phyloP scores from a whole-genome alignment of 2,113 vertebrate species.

The Protobothrops flavoviridis region DNA sequence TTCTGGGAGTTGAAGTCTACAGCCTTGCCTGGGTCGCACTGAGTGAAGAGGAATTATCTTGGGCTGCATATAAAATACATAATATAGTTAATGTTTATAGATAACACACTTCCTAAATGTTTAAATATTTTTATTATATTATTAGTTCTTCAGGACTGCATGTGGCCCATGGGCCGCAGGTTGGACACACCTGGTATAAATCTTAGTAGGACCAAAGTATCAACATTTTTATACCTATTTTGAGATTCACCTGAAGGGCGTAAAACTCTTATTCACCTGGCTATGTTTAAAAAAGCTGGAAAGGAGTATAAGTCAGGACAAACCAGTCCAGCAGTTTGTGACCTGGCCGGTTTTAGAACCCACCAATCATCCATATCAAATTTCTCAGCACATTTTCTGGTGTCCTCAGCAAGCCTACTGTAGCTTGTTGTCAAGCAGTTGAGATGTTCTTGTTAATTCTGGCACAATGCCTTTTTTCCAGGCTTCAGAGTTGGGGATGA shows the following conservation, averaged over 20 bases:
- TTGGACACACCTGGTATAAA: background rate
- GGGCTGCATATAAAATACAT: too few species aligned
- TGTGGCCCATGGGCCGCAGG: too few species aligned
- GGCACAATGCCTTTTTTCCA: constrained; percentile 30
- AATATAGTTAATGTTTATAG: too few species aligned
- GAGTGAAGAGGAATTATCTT: too few species aligned
- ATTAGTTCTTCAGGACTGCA: too few species aligned
- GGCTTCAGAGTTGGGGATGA: constrained; percentile 89
- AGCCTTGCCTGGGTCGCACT: too few species aligned
- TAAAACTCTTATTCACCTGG: background rate
- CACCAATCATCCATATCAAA: background rate
- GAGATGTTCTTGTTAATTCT: background rate
- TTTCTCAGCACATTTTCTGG: background rate
- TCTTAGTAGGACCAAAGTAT: background rate
- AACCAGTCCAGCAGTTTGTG: background rate
- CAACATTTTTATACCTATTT: background rate
- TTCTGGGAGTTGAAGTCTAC: too few species aligned
- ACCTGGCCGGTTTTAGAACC: background rate
- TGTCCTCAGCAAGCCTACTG: background rate
- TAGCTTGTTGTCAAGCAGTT: background rate
- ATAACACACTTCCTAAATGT: too few species aligned
- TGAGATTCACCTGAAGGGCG: background rate
- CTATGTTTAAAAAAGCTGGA: background rate
- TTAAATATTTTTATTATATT: too few species aligned
- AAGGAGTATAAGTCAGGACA: background rate